phyloP scores from a whole-genome alignment of 2,113 vertebrate genomes.

The Anseranas semipalmata region DNA sequence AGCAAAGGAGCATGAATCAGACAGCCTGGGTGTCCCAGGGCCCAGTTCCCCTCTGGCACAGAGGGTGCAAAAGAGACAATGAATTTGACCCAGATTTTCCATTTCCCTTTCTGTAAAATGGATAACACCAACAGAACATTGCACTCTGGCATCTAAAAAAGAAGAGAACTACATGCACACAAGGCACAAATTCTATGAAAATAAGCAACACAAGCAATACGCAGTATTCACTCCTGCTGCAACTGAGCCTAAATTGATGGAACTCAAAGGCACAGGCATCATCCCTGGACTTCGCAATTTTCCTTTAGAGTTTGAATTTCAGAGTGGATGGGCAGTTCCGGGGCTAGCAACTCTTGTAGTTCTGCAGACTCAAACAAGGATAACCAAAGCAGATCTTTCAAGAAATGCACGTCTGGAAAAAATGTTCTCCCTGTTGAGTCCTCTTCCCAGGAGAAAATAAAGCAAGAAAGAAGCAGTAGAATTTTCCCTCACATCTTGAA shows the following conservation, averaged over 20 bases:
- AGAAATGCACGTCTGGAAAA: not conserved
- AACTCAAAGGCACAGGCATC: not conserved
- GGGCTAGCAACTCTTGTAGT: not conserved
- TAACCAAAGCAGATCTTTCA: not conserved
- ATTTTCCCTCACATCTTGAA: not conserved
- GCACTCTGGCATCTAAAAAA: not conserved
- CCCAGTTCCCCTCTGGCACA: not conserved
- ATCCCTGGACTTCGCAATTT: not conserved
- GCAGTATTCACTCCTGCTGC: not conserved
- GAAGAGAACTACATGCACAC: not conserved
- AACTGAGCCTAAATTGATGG: not conserved
- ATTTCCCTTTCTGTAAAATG: not conserved
- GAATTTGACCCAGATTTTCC: not conserved
- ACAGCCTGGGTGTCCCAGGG: not conserved
- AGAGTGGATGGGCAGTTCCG: not conserved
- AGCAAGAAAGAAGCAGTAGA: not conserved
- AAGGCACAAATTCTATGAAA: not conserved
- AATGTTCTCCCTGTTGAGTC: not conserved
- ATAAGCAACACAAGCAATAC: not conserved
- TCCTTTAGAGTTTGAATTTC: not conserved
- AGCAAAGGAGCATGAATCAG: not conserved
- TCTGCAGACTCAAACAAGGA: not conserved
- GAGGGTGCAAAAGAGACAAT: not conserved
- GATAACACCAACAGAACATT: not conserved
- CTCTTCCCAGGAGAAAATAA: not conserved